Percentiles rank a stretch among this genome's conserved stretches.
These are phyloP conservation scores for Podarcis muralis DNA, from an alignment of 2,113 vertebrate species.

Conservation along the genomic window DNA sequence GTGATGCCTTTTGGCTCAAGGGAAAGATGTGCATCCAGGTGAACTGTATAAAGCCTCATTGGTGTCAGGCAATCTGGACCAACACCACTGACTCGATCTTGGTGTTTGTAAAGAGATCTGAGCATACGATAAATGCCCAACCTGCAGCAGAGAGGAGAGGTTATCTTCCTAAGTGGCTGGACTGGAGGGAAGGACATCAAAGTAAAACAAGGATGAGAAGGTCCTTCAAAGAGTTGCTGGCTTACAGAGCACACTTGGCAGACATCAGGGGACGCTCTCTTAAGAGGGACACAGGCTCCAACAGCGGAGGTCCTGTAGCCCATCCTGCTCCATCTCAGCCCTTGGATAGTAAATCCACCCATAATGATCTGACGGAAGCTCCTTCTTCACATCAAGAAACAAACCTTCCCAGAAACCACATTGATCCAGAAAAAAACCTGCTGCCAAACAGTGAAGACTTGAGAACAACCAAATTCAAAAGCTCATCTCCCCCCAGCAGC, in stretches of 20 bases:
- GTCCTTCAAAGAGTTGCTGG: slow-evolving; percentile 15
- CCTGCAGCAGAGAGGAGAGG: slow-evolving; percentile 27
- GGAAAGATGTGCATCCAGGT: slow-evolving; percentile 76
- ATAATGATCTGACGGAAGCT: slow-evolving; percentile 9
- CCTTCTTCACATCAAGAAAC: slow-evolving; percentile 18
- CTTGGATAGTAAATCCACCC: background rate
- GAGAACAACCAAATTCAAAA: slow-evolving; percentile 32
- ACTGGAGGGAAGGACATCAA: slow-evolving; percentile 41
- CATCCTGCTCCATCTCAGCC: background rate
- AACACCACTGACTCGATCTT: slow-evolving; percentile 66
- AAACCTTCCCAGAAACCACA: slow-evolving; percentile 9
- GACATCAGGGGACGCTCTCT: slow-evolving; percentile 13
- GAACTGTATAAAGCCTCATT: slow-evolving; percentile 69
- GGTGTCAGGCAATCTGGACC: slow-evolving; percentile 65
- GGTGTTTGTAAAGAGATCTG: slow-evolving; percentile 73
- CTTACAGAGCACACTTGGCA: slow-evolving; percentile 24
- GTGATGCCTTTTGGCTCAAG: slow-evolving; percentile 80
- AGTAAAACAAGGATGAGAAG: slow-evolving; percentile 31
- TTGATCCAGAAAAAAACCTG: background rate
- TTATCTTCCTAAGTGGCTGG: slow-evolving; percentile 48
- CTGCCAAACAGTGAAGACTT: background rate
- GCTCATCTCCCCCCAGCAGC: background rate
- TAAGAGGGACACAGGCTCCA: slow-evolving; percentile 37
- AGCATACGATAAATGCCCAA: slow-evolving; percentile 40
- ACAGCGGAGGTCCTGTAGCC: background rate